phyloP scores from a whole-genome alignment of 2,888 invertebrate genomes.

The Tholera decimalis region DNA sequence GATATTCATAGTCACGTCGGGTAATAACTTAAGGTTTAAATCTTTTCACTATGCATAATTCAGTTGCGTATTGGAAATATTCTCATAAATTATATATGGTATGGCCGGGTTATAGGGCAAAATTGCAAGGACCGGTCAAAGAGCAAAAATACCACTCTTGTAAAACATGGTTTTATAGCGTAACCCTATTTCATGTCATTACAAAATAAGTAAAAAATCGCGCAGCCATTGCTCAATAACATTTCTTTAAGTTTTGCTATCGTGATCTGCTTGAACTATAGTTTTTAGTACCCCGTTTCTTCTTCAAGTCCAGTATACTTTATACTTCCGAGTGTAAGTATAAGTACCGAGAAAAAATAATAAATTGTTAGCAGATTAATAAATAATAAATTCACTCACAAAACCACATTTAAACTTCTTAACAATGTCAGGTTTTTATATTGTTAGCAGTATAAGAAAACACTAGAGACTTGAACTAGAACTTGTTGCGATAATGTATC shows the following conservation, averaged over 20 bases:
- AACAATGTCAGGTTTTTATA: too few species aligned
- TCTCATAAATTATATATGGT: conserved; percentile 25
- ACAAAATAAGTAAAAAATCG: too few species aligned
- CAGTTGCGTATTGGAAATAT: conserved; percentile 32
- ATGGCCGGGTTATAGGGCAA: conserved; percentile 18
- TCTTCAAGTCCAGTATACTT: not conserved
- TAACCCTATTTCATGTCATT: not conserved
- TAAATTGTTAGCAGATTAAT: too few species aligned
- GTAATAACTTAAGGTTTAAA: conserved; percentile 32
- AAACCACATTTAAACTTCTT: too few species aligned
- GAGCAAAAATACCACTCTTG: conserved; percentile 3
- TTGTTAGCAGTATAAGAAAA: too few species aligned
- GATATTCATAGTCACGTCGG: conserved; percentile 42
- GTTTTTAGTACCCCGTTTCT: not conserved
- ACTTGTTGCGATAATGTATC: too few species aligned
- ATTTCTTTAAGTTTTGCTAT: not conserved
- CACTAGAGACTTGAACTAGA: too few species aligned
- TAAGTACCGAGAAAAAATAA: too few species aligned
- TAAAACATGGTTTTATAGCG: not conserved
- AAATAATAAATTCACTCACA: too few species aligned
- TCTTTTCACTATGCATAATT: conserved; percentile 35
- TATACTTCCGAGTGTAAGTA: too few species aligned
- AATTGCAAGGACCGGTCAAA: conserved; percentile 14
- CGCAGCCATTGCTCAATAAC: not conserved
- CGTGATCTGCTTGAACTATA: not conserved